Conservation (phyloP, 1,140 invertebrate genomes). For the Diploscapter pachys region DNA sequence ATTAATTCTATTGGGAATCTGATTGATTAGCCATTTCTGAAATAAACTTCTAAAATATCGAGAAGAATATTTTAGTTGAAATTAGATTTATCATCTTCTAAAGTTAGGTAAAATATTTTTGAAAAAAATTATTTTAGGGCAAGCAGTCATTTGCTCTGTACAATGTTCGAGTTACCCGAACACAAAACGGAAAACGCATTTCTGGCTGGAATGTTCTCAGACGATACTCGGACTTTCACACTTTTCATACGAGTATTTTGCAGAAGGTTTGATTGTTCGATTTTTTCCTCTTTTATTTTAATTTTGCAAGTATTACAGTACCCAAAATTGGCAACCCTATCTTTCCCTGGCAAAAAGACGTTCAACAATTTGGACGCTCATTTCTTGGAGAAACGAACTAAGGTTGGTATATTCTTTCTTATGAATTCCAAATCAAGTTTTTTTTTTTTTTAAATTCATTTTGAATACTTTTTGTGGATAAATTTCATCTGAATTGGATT, state of each 20-base stretch:
- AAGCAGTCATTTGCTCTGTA: constrained; percentile 81
- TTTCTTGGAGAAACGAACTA: constrained; percentile 80
- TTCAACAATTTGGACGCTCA: constrained; percentile 84
- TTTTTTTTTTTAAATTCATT: background rate
- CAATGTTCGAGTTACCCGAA: constrained; percentile 72
- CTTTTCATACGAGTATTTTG: constrained; percentile 68
- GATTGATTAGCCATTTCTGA: no score
- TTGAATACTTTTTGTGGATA: constrained; percentile 8
- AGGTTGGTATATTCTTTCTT: constrained; percentile 70
- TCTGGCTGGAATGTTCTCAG: constrained; percentile 67
- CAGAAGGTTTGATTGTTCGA: constrained; percentile 67
- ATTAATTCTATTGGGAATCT: no score
- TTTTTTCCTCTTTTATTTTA: background rate
- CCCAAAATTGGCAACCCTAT: constrained; percentile 73
- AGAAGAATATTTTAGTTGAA: no score
- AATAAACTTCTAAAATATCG: no score
- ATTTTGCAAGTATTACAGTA: constrained; percentile 66
- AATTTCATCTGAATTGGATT: background rate
- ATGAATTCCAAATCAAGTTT: no score
- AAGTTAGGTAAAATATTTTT: background rate
- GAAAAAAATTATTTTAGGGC: constrained; percentile 60
- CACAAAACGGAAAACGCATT: constrained; percentile 62
- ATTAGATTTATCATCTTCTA: no score
- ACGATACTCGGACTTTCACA: constrained; percentile 84
- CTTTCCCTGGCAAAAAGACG: constrained; percentile 86